Conservation (phyloP, 2,113 vertebrate species). For the Nestor notabilis region DNA sequence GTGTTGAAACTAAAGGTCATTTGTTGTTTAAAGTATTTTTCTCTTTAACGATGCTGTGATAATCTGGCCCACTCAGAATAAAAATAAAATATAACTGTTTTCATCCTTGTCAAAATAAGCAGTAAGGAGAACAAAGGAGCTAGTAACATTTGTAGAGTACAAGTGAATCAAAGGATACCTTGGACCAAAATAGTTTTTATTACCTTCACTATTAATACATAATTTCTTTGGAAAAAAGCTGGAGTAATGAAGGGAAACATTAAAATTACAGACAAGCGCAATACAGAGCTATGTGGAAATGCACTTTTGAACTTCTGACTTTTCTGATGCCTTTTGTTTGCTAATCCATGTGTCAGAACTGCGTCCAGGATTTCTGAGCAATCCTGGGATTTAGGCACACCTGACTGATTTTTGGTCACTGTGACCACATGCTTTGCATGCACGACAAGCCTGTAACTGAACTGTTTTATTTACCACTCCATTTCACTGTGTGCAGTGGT, state of each 20-base stretch:
- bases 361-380: neutral
- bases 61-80: neutral
- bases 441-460: neutral
- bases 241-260: neutral
- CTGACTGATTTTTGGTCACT: neutral
- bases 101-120: neutral
- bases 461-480: neutral
- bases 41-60: neutral
- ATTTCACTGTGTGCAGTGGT: neutral
- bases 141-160: neutral
- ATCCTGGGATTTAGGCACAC: conserved; percentile 1
- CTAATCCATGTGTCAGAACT: conserved; percentile 35
- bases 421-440: neutral
- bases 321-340: conserved; percentile 35
- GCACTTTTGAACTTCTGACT: conserved; percentile 44
- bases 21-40: neutral
- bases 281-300: neutral
- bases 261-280: neutral
- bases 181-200: neutral
- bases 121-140: neutral
- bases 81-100: neutral
- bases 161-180: neutral
- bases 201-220: neutral
- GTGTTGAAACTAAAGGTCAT: neutral
- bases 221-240: neutral